These are phyloP conservation scores for Rhabdomys dilectus DNA, from an alignment of 2,113 vertebrate genomes.

Conservation along the genomic window DNA sequence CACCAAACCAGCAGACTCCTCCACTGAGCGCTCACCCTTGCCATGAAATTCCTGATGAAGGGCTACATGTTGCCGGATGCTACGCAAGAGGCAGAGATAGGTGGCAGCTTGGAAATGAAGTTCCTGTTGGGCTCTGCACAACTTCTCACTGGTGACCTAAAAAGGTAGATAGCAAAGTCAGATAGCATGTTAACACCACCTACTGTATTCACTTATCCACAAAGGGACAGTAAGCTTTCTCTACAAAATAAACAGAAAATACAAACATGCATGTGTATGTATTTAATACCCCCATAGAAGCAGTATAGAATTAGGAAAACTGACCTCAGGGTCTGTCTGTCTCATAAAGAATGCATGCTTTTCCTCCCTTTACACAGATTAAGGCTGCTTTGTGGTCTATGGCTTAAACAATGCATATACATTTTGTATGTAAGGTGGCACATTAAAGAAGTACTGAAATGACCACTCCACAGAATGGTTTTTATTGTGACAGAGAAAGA, in stretches of 20 bases:
- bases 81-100: conserved; percentile 93
- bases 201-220: neutral
- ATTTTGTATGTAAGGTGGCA: neutral
- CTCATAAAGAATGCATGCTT: neutral
- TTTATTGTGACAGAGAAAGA: neutral
- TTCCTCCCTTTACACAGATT: neutral
- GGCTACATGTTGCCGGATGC: conserved; percentile 89
- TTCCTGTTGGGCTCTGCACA: conserved; percentile 94
- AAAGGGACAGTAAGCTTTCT: neutral
- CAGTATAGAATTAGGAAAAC: neutral
- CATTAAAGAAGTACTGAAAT: neutral
- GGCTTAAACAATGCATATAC: neutral
- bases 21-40: conserved; percentile 89
- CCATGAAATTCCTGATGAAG: conserved; percentile 93
- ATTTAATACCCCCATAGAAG: neutral
- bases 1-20: conserved; percentile 91
- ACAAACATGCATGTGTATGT: neutral
- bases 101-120: conserved; percentile 93
- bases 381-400: neutral
- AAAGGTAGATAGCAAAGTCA: conserved; percentile 3
- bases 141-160: conserved; percentile 93
- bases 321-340: neutral
- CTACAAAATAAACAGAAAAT: neutral
- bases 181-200: neutral
- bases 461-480: neutral